phyloP scores from a whole-genome alignment of 2,797 vertebrate species.

The Pseudochirops corinnae region DNA sequence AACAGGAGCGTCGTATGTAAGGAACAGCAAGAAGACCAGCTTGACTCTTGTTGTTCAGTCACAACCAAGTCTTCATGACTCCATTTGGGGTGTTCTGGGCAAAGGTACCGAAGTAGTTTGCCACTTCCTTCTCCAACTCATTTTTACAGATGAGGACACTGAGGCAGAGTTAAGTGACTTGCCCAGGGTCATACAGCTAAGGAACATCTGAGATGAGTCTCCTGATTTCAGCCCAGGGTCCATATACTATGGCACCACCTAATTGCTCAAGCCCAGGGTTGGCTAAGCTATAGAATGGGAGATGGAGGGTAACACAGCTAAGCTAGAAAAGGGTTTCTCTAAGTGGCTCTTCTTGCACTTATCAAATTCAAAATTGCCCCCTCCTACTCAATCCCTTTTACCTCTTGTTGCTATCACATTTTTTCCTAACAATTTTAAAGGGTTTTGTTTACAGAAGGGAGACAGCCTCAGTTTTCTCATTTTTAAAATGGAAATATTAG shows the following conservation, averaged over 20 bases:
- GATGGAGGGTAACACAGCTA: background rate
- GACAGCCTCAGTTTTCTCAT: background rate
- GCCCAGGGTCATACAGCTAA: background rate
- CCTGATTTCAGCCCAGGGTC: background rate
- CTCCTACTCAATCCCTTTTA: background rate
- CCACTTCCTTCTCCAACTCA: background rate
- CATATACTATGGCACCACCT: background rate
- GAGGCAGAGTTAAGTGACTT: background rate
- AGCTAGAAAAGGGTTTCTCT: background rate
- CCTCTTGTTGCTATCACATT: background rate
- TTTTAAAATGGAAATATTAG: background rate
- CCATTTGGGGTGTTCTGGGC: background rate
- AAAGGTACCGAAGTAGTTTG: background rate
- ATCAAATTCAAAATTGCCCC: background rate
- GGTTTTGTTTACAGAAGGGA: background rate
- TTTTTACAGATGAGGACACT: background rate
- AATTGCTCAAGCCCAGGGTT: background rate
- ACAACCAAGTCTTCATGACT: background rate
- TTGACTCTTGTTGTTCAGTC: background rate
- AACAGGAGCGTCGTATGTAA: background rate
- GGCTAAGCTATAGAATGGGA: background rate
- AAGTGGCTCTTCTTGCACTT: background rate
- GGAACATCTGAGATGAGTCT: background rate
- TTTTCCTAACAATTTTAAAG: background rate
- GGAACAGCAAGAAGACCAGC: background rate